A percentile compares a stretch with the other conserved stretches of the same genome.
Evolutionary conservation across 2,888 invertebrate genomes (phyloP).

Genomic region (Iphiclides podalirius): DNA sequence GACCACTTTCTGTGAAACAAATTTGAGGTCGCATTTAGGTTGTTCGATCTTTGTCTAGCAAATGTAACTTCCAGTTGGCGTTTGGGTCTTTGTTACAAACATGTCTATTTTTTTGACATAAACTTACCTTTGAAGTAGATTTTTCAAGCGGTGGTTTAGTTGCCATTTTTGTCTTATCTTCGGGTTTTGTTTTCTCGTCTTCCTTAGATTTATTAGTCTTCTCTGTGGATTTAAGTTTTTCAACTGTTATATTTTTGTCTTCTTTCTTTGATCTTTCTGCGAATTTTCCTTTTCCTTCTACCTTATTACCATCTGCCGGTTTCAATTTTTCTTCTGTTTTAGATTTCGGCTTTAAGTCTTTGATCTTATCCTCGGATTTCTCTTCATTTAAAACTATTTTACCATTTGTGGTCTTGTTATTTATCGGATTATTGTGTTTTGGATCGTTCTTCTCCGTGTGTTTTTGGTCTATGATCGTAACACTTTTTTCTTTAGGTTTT

Average conservation of each 20-base stretch:
- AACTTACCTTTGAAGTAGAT: slow-evolving; percentile 59
- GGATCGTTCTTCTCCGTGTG: slow-evolving; percentile 40
- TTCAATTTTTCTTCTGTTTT: slow-evolving; percentile 37
- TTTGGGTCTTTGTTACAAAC: too few relatives aligned
- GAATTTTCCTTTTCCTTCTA: slow-evolving; percentile 41
- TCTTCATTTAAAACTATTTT: slow-evolving; percentile 38
- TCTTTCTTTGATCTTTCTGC: slow-evolving; percentile 29
- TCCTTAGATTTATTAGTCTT: slow-evolving; percentile 25
- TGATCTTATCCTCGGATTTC: slow-evolving; percentile 24
- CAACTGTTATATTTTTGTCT: slow-evolving; percentile 39
- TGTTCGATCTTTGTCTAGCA: too few relatives aligned
- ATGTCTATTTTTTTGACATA: too few relatives aligned
- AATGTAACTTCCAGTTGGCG: too few relatives aligned
- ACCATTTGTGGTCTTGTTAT: slow-evolving; percentile 43
- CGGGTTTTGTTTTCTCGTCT: slow-evolving; percentile 37
- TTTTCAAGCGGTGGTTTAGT: slow-evolving; percentile 71
- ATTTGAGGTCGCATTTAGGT: too few relatives aligned
- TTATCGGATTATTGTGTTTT: slow-evolving; percentile 31
- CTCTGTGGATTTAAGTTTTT: slow-evolving; percentile 31
- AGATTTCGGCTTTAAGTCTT: slow-evolving; percentile 17
- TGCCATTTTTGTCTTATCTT: slow-evolving; percentile 61
- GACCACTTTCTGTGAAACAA: too few relatives aligned
- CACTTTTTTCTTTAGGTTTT: slow-evolving; percentile 66
- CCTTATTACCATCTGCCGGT: slow-evolving; percentile 35
- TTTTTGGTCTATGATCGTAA: slow-evolving; percentile 65